Base-by-base conservation (phyloP, 1,140 invertebrate genomes). In the Magallana angulata region DNA sequence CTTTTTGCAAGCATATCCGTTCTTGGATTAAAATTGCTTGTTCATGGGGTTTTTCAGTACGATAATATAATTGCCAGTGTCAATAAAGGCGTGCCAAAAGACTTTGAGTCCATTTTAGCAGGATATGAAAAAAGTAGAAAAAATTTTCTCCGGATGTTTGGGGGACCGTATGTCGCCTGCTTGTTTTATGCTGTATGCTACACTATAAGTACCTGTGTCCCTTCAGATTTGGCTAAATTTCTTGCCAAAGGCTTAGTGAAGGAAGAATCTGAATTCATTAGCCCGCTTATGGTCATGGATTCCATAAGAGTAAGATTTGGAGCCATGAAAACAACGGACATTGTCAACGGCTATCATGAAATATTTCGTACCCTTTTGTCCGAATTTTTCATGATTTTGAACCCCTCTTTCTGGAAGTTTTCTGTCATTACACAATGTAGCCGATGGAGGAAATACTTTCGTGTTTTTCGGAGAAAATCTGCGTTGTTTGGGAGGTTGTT, bases 61-160 rank as follows among this genome's bases (percentile, higher is more conserved):
- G 48, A 64, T 14, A 84, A 82, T n/a, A 85, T 89, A 16, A 81
- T 87, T 30, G 85, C 82, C n/a, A 89, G 88, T 82, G 88, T 89
- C 24, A 83, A 84, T 11, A 82, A 86, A 57, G 88, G 88, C 6
- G 82, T 76, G 6, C 85, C 88, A 14, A 86, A 86, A 68, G 85
- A 87, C 58, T 89, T 89, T 57, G 24, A 86, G 7, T 89, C 88
- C 1, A 84, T 89, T 57, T 59, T 87, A 1, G 71, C 88, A 7
- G 88, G 88, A 58, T 87, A 89, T 48, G 36, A 87, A 58, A 7
- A 83, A 5, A 87, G 85, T n/a, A 80, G 48, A 16, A 4, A 60
- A 3, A 89, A 89, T 48, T 89, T 89, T 68, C 56, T 89, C 0
- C 16, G 24, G 14, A 57, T 57, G 58, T 71, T 89, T n/a, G 88